Evolutionary conservation across 2,888 invertebrate genomes (phyloP).

Genomic region (Sinodicranocentrus sp.): DNA sequence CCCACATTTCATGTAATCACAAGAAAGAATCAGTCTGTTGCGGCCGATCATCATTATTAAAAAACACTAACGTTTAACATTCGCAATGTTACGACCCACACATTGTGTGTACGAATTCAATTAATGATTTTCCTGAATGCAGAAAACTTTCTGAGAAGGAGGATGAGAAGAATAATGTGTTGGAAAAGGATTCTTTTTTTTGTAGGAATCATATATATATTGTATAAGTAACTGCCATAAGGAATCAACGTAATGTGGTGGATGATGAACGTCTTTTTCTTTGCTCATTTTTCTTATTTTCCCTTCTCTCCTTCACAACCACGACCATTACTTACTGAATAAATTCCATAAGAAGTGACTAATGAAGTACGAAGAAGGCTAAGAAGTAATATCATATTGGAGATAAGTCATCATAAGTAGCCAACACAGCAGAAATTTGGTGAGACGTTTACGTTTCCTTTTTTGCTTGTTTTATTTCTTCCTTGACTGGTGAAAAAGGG

Average conservation of each 20-base stretch:
- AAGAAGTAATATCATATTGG: constrained; percentile 60
- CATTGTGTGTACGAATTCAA: no score
- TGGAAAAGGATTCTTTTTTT: no score
- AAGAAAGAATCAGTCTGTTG: no score
- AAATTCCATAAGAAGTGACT: constrained; percentile 61
- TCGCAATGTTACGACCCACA: no score
- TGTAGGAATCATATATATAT: no score
- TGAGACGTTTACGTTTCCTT: constrained; percentile 58
- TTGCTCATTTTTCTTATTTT: constrained; percentile 41
- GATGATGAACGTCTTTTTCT: constrained; percentile 58
- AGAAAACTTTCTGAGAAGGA: no score
- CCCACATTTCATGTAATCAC: no score
- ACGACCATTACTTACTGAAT: constrained; percentile 46
- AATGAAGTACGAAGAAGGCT: constrained; percentile 64
- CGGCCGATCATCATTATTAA: no score
- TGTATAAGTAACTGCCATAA: constrained; percentile 41
- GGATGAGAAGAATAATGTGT: no score
- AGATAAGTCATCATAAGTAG: constrained; percentile 66
- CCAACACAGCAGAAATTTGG: constrained; percentile 65
- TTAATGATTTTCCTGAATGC: no score
- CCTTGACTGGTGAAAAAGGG: constrained; percentile 53
- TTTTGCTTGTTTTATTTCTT: constrained; percentile 59
- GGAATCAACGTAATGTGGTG: constrained; percentile 30
- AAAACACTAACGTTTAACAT: no score
- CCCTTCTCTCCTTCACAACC: background rate